Base-by-base conservation (phyloP, 2,797 vertebrate genomes). In the Propithecus perrieri region DNA sequence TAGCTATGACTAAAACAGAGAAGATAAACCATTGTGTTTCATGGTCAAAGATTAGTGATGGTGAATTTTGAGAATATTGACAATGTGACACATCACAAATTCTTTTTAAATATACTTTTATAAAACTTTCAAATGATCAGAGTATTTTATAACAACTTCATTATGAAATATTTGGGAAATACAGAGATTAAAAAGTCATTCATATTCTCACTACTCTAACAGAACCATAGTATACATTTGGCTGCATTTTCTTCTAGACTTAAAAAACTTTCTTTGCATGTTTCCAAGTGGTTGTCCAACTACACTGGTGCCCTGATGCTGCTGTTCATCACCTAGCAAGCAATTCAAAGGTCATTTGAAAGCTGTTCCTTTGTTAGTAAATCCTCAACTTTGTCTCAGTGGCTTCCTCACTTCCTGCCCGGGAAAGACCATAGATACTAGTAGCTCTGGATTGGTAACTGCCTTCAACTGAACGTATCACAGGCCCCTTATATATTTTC, bases 121-220 rank as follows among this genome's bases (percentile, higher is more conserved):
- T 41, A 93, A 76, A 35, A 9, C 20, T 76, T 85, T 83, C n/a
- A n/a, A 89, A 50, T 69, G 57, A 88, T 35, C 28, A 63, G 3
- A 95, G 7, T 81, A 24, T 57, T 57, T 57, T 57, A 80, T 76
- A 91, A 50, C 48, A 85, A 80, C 6, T 80, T 93, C 61, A 30
- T 43, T 71, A 46, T 43, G 57, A 89, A 80, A 89, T 76, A 91
- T 81, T 92, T 91, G 90, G 50, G 55, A 85, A 93, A 85, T 43
- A 74, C 9, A 43, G n/a, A 83, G 11, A 92, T 41, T 41, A 75
- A 72, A 92, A 84, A 81, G 13, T 38, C 26, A 26, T 75, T 57
- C 24, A 84, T 41, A 88, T 67, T 80, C 33, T 88, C 30, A 35
- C 33, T 75, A 24, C 26, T 91, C 33, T 81, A 80, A 72, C 33